Percentiles rank a stretch among this genome's conserved stretches.
phyloP scores from a whole-genome alignment of 2,888 invertebrate genomes.

The Nephrotoma appendiculata region DNA sequence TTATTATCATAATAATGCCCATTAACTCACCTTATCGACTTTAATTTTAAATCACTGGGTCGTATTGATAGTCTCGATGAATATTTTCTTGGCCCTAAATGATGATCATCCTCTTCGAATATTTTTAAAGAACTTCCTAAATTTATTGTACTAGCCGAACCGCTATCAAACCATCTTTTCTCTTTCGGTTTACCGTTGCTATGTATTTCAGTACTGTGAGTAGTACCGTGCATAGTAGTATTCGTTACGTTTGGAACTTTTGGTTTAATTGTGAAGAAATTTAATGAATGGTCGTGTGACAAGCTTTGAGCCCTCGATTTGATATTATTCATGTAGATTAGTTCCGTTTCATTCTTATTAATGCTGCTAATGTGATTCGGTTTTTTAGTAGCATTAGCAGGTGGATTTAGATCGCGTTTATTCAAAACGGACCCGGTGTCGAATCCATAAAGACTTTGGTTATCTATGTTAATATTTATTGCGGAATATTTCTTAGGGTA shows the following conservation, averaged over 20 bases:
- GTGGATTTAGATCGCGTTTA: not conserved
- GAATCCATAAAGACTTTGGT: constrained; percentile 23
- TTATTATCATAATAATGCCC: not conserved
- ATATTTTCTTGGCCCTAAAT: not conserved
- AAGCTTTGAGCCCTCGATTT: not conserved
- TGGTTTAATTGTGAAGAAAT: not conserved
- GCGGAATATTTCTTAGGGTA: constrained; percentile 2
- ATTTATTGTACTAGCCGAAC: constrained; percentile 36
- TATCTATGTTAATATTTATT: constrained; percentile 19
- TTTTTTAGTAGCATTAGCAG: not conserved
- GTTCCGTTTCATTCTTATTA: not conserved
- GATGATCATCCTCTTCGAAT: constrained; percentile 30
- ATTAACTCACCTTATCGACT: not conserved
- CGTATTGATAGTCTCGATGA: not conserved
- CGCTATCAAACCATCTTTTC: constrained; percentile 37
- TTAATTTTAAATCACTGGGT: constrained; percentile 4
- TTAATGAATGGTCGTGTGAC: not conserved
- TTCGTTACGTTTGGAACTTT: not conserved
- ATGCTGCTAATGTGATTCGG: not conserved
- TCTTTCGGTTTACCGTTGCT: not conserved
- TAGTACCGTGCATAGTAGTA: not conserved
- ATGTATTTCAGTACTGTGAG: not conserved
- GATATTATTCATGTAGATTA: not conserved
- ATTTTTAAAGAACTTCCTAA: constrained; percentile 45
- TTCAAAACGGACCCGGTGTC: constrained; percentile 14